Base-by-base conservation (phyloP, 2,888 invertebrate species). In the Dynastes tityus region DNA sequence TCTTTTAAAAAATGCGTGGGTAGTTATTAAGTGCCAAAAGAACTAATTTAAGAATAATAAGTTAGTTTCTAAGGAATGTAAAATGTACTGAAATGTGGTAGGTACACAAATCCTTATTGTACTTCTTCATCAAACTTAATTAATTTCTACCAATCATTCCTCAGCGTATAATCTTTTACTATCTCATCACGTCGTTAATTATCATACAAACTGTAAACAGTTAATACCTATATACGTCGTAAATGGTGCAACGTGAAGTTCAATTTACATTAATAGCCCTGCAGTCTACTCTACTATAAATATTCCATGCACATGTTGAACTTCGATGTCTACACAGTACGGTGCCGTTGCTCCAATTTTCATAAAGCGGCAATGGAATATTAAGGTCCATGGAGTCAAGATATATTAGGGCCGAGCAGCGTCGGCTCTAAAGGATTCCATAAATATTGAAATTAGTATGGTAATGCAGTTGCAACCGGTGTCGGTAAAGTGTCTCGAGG, bases 371-470 rank as follows among this genome's bases (percentile, higher is more conserved):
- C 45, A 58, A 73, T 73, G 73, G 73, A 61, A 73, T 73, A 73
- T 73, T 73, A 73, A 73, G 58, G 58, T 73, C 55, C 22, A 37
- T 40, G 22, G 16, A 58, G 58, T 37, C 40, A 16, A 73, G 73
- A 73, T 73, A 73, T 58, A 40, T 58, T 58, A 29, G 40, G 32
- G 73, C 58, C 55, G 55, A 45, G 32, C 58, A 71, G 37, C 40
- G 16, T 40, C 58, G 73, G 16, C 58, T 22, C 58, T 58, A 73
- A 58, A 73, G 73, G 73, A 73, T 73, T 73, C 70, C 73, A 78
- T 78, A 78, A 78, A 78, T 78, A 78, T 78, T 78, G 73, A 78
- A 78, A 78, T 78, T 78, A 78, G 73, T 78, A 78, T 78, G 78
- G 63, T 78, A 78, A 78, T 78, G 78, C 71, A 71, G 61, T 64